Conservation (phyloP, 2,888 invertebrate species). For the Aporophyla lueneburgensis region DNA sequence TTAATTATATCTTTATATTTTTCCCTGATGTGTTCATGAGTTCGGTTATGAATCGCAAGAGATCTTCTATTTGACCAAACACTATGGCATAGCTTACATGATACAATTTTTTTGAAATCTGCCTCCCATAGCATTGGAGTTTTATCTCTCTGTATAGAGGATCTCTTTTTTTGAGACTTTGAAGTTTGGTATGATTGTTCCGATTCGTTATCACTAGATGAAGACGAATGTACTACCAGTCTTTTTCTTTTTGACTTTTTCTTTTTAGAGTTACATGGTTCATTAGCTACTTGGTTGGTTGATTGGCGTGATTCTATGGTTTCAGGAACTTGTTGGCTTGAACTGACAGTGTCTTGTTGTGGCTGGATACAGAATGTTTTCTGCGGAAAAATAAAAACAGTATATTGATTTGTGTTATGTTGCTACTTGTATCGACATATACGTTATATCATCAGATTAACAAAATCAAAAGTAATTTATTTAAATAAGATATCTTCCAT, state of each 20-base stretch:
- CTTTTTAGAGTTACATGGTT: slow-evolving; percentile 15
- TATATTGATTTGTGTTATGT: neutral
- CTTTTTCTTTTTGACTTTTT: slow-evolving; percentile 36
- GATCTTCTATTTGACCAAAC: slow-evolving; percentile 37
- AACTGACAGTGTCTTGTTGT: slow-evolving; percentile 70
- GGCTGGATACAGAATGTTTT: slow-evolving; percentile 39
- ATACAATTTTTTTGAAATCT: slow-evolving; percentile 70
- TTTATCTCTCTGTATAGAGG: neutral
- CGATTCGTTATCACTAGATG: slow-evolving; percentile 49
- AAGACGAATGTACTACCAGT: slow-evolving; percentile 26
- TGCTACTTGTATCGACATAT: neutral
- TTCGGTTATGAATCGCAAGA: slow-evolving; percentile 50
- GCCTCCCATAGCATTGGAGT: slow-evolving; percentile 64
- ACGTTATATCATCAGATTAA: neutral
- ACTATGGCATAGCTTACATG: slow-evolving; percentile 74
- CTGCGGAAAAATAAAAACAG: slow-evolving; percentile 36
- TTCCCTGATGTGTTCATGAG: slow-evolving; percentile 65
- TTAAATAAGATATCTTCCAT: no score
- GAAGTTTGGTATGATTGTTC: slow-evolving; percentile 27
- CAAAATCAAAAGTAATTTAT: neutral
- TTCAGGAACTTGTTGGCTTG: slow-evolving; percentile 63
- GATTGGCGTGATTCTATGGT: slow-evolving; percentile 13
- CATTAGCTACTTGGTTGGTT: neutral
- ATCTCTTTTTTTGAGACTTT: slow-evolving; percentile 28
- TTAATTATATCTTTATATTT: slow-evolving; percentile 71